phyloP scores from a whole-genome alignment of 2,888 invertebrate genomes.

The Horisme vitalbata region DNA sequence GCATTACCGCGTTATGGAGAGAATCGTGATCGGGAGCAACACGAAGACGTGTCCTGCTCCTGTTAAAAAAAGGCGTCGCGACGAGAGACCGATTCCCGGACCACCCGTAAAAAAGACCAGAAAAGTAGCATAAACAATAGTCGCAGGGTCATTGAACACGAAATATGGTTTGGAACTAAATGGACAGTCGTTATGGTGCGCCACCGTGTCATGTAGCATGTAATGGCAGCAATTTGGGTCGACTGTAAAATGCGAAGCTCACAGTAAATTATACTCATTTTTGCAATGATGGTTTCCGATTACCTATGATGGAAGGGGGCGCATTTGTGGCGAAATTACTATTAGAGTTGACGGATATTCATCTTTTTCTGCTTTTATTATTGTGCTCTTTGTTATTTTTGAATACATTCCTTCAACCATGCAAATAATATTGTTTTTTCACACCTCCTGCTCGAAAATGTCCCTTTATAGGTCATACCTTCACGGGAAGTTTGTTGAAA shows the following conservation, averaged over 20 bases:
- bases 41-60: constrained; percentile 48
- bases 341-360: constrained; percentile 47
- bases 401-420: constrained; percentile 32
- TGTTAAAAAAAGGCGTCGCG: constrained; percentile 53
- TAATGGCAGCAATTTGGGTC: constrained; percentile 72
- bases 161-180: constrained; percentile 48
- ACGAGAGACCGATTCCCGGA: constrained; percentile 51
- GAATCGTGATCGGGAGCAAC: constrained; percentile 58
- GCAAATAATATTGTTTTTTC: constrained; percentile 20
- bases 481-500: too few relatives aligned
- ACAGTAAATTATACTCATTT: constrained; percentile 74
- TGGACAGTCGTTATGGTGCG: constrained; percentile 56
- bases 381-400: constrained; percentile 33
- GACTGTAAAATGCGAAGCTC: constrained; percentile 67
- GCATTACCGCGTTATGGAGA: constrained; percentile 65
- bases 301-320: constrained; percentile 67
- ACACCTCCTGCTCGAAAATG: background rate
- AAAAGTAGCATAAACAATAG: constrained; percentile 38
- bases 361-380: constrained; percentile 35
- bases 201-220: constrained; percentile 63
- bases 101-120: constrained; percentile 57
- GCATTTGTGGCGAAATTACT: constrained; percentile 53
- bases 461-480: too few relatives aligned
- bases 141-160: constrained; percentile 38
- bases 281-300: constrained; percentile 77